These are phyloP conservation scores for Gastracanthus pulcherrimus DNA, from an alignment of 2,888 invertebrate genomes.

Conservation along the genomic window DNA sequence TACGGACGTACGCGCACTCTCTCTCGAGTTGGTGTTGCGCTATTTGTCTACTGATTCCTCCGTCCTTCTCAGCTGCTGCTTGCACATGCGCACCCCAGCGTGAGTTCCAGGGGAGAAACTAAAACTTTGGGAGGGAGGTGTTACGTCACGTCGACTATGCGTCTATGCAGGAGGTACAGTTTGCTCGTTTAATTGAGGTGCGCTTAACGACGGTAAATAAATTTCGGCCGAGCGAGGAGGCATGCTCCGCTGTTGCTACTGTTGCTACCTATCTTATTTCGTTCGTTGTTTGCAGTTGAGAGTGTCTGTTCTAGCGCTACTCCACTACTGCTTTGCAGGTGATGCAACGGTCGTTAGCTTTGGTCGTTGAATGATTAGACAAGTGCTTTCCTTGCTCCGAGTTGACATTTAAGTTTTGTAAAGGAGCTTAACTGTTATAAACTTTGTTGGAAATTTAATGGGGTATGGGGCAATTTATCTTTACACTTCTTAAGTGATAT, in stretches of 20 bases:
- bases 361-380: conserved; percentile 7
- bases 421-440: no score
- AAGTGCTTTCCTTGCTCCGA: no score
- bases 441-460: no score
- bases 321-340: neutral
- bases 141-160: conserved; percentile 31
- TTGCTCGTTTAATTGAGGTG: conserved; percentile 45
- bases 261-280: conserved; percentile 40
- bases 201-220: conserved; percentile 42
- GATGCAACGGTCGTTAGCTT: conserved; percentile 18
- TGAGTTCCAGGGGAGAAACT: conserved; percentile 15
- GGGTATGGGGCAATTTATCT: no score
- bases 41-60: conserved; percentile 35
- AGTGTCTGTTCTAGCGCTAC: no score
- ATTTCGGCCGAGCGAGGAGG: no score
- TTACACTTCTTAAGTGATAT: no score
- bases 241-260: neutral
- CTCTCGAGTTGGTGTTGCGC: conserved; percentile 29
- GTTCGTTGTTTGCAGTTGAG: conserved; percentile 8
- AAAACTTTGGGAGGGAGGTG: conserved; percentile 33
- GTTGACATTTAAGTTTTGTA: no score
- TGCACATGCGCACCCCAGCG: neutral
- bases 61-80: neutral
- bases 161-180: neutral
- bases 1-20: neutral